Evolutionary conservation across 2,888 invertebrate genomes (phyloP).

Genomic region (Nomada hirtipes): DNA sequence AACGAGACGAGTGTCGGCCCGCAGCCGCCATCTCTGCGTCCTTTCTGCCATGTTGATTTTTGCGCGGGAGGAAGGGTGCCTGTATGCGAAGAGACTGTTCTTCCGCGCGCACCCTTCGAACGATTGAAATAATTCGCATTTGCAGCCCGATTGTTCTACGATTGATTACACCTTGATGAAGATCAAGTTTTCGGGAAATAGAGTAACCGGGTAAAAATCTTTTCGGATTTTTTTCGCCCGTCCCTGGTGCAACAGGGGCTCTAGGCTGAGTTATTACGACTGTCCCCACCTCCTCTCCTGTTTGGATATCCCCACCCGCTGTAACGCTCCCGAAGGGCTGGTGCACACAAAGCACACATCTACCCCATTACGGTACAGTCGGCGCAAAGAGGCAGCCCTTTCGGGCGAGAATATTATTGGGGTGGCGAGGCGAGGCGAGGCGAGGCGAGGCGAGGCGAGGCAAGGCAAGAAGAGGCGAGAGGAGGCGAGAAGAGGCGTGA

Average conservation of each 20-base stretch:
- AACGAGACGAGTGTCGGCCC: conserved; percentile 40
- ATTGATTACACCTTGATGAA: background rate
- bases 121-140: background rate
- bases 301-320: conserved; percentile 75
- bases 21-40: conserved; percentile 79
- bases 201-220: background rate
- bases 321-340: conserved; percentile 74
- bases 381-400: conserved; percentile 50
- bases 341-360: conserved; percentile 76
- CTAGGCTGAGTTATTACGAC: conserved; percentile 74
- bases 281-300: conserved; percentile 72
- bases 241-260: conserved; percentile 50
- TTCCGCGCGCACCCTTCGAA: background rate
- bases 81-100: conserved; percentile 33
- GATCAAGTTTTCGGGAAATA: background rate
- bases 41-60: conserved; percentile 82
- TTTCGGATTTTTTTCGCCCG: background rate
- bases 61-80: conserved; percentile 63
- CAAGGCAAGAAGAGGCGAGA: conserved; percentile 3
- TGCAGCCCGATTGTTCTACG: too few relatives aligned
- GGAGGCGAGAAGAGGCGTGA: background rate
- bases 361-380: conserved; percentile 78
- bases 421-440: conserved; percentile 9
- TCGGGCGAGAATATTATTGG: conserved; percentile 47
- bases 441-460: background rate